phyloP scores from a whole-genome alignment of 2,797 vertebrate species.

The Potorous gilbertii region DNA sequence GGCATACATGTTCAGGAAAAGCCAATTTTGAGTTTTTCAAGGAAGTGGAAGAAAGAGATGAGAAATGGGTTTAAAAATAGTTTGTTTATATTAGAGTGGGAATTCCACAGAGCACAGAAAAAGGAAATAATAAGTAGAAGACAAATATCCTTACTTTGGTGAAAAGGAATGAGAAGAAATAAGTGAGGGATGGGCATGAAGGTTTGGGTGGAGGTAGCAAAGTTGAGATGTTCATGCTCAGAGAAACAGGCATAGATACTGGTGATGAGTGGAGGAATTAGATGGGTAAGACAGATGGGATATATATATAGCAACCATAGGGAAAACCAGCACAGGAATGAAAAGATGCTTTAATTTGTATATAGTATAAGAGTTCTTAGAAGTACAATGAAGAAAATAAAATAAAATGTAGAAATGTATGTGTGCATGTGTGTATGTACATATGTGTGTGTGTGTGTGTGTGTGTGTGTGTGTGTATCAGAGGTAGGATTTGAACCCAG shows the following conservation, averaged over 20 bases:
- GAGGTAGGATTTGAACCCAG: not conserved
- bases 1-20: not conserved
- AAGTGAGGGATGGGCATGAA: not conserved
- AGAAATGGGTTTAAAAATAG: slow-evolving; percentile 8
- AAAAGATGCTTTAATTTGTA: not conserved
- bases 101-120: not conserved
- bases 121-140: not conserved
- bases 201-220: not conserved
- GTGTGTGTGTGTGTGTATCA: too few species aligned
- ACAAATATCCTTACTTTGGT: not conserved
- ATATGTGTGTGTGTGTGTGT: too few species aligned
- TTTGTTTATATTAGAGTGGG: not conserved
- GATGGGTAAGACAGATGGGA: not conserved
- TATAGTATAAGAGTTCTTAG: not conserved
- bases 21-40: not conserved
- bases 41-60: not conserved
- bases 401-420: not conserved
- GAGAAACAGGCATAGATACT: not conserved
- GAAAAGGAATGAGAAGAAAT: not conserved
- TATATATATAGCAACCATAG: not conserved
- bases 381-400: not conserved
- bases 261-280: not conserved
- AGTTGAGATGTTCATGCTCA: not conserved
- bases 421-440: too few species aligned
- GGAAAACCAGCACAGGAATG: not conserved